These are phyloP conservation scores for Hylaeus anthracinus DNA, from an alignment of 1,140 invertebrate species.

Conservation along the genomic window DNA sequence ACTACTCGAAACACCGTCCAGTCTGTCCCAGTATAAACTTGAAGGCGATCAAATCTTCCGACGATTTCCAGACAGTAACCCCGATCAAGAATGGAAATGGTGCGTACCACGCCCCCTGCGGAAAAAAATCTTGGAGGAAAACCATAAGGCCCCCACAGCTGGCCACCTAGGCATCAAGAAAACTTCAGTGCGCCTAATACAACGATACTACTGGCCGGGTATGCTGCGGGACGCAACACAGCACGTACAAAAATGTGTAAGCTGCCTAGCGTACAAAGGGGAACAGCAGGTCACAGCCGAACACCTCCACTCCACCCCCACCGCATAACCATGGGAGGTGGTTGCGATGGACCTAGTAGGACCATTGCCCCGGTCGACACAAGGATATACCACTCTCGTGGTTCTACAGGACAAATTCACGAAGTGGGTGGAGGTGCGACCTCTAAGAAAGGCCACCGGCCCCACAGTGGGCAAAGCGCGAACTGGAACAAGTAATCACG, in stretches of 20 bases:
- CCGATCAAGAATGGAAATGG: neutral
- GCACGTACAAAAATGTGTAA: neutral
- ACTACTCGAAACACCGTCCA: neutral
- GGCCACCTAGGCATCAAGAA: neutral
- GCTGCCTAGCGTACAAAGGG: neutral
- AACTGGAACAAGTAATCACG: neutral
- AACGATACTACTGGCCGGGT: neutral
- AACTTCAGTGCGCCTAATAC: neutral
- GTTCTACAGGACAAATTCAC: neutral
- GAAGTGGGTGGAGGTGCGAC: neutral
- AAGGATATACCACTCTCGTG: neutral
- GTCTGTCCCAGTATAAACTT: neutral
- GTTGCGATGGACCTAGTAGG: neutral
- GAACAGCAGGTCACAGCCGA: neutral
- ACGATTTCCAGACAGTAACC: neutral
- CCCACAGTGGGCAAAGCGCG: neutral
- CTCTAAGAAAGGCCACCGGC: neutral
- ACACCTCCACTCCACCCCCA: neutral
- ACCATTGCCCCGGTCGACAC: neutral
- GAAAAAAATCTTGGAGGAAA: too few species aligned
- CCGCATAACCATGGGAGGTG: neutral
- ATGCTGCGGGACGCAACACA: neutral
- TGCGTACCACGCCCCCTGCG: neutral
- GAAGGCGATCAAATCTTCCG: neutral
- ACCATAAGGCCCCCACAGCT: neutral